Percentiles rank a stretch among this genome's conserved stretches.
Evolutionary conservation across 2,888 invertebrate species (phyloP).

Genomic region (Ceraclea dissimilis): DNA sequence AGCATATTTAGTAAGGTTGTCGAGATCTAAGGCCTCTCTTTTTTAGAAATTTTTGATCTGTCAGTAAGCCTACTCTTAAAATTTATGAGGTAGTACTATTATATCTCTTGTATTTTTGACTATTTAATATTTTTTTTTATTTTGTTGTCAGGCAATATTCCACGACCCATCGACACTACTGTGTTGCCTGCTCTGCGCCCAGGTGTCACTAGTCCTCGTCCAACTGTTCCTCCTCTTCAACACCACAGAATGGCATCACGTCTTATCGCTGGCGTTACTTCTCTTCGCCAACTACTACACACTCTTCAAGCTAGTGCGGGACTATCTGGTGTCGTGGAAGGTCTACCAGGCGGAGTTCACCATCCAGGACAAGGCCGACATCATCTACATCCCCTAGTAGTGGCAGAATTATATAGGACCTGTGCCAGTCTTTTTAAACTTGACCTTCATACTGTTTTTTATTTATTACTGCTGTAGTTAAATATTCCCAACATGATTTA

Average conservation of each 20-base stretch:
- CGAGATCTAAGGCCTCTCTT: no score
- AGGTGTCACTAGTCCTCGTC: conserved; percentile 60
- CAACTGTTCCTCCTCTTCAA: conserved; percentile 74
- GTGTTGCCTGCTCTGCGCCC: conserved; percentile 64
- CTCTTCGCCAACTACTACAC: conserved; percentile 88
- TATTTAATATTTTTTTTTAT: no score
- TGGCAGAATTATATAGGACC: neutral
- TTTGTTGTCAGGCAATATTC: conserved; percentile 68
- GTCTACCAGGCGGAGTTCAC: conserved; percentile 67
- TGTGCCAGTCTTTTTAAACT: neutral
- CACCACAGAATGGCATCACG: conserved; percentile 85
- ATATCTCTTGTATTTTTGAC: no score
- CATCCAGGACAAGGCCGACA: conserved; percentile 52
- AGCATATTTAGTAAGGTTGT: no score
- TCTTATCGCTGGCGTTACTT: conserved; percentile 76
- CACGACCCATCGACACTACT: conserved; percentile 75
- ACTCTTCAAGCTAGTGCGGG: conserved; percentile 80
- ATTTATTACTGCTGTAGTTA: neutral
- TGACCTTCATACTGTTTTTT: neutral
- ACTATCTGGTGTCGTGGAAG: conserved; percentile 78
- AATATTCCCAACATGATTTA: no score
- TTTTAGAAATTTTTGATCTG: no score
- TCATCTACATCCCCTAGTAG: conserved; percentile 1
- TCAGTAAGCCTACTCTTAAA: no score
- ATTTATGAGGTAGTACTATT: no score